phyloP scores from a whole-genome alignment of 2,113 vertebrate genomes.

The Indicator indicator region DNA sequence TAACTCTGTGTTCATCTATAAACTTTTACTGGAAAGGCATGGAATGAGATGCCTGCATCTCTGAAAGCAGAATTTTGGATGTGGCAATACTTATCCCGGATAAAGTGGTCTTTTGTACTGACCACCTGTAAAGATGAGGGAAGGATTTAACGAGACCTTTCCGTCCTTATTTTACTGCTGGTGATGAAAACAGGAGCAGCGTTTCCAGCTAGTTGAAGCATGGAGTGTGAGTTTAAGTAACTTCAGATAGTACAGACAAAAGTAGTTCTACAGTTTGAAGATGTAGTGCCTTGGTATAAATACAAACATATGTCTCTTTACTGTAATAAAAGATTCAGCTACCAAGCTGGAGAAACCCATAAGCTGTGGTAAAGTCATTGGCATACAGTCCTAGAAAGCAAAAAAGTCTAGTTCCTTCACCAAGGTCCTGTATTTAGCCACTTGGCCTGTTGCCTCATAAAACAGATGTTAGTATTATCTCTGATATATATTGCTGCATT shows the following conservation, averaged over 20 bases:
- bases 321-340: neutral
- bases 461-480: slow-evolving; percentile 65
- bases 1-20: slow-evolving; percentile 33
- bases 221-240: neutral
- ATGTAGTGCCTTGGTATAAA: neutral
- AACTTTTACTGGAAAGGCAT: slow-evolving; percentile 38
- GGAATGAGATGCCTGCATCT: slow-evolving; percentile 42
- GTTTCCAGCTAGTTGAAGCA: neutral
- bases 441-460: slow-evolving; percentile 55
- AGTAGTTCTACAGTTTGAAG: neutral
- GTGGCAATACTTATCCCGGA: neutral
- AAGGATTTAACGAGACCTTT: neutral
- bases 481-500: slow-evolving; percentile 52
- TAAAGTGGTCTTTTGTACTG: neutral
- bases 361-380: neutral
- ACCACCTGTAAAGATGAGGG: neutral
- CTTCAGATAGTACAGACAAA: neutral
- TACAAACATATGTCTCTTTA: neutral
- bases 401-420: slow-evolving; percentile 12
- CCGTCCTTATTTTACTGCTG: neutral
- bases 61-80: neutral
- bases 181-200: neutral
- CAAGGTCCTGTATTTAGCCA: neutral
- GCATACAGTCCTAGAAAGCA: slow-evolving; percentile 42
- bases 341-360: neutral